Percentiles rank a stretch among this genome's conserved stretches.
These are phyloP conservation scores for Lampris megalopsis DNA, from an alignment of 2,113 vertebrate species.

Conservation along the genomic window DNA sequence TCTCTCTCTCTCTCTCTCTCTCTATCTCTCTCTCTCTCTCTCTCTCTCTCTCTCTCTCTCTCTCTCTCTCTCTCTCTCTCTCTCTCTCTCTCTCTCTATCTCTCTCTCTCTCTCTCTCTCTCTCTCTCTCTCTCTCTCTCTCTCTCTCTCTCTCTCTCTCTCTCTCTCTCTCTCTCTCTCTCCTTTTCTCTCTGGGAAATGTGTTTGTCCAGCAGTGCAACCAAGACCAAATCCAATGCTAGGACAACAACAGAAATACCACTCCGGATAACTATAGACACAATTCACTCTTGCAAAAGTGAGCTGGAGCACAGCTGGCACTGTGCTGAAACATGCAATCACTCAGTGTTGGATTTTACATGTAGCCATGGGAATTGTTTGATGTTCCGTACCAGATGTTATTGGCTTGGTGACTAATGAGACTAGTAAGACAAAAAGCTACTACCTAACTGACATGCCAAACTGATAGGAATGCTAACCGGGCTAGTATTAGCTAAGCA, in stretches of 20 bases:
- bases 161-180: background rate
- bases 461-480: too few relatives aligned
- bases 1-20: background rate
- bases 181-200: constrained; percentile 51
- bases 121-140: background rate
- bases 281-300: constrained; percentile 37
- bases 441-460: too few relatives aligned
- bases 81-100: background rate
- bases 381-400: constrained; percentile 26
- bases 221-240: constrained; percentile 34
- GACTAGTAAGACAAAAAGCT: background rate
- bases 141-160: background rate
- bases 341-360: background rate
- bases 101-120: constrained; percentile 9
- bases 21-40: background rate
- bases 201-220: constrained; percentile 60
- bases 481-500: too few relatives aligned
- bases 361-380: constrained; percentile 25
- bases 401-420: constrained; percentile 40
- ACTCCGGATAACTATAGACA: constrained; percentile 13
- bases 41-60: background rate
- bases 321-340: constrained; percentile 2
- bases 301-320: background rate
- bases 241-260: constrained; percentile 14
- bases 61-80: background rate